phyloP scores from a whole-genome alignment of 2,113 vertebrate species.

The Isurus oxyrinchus region DNA sequence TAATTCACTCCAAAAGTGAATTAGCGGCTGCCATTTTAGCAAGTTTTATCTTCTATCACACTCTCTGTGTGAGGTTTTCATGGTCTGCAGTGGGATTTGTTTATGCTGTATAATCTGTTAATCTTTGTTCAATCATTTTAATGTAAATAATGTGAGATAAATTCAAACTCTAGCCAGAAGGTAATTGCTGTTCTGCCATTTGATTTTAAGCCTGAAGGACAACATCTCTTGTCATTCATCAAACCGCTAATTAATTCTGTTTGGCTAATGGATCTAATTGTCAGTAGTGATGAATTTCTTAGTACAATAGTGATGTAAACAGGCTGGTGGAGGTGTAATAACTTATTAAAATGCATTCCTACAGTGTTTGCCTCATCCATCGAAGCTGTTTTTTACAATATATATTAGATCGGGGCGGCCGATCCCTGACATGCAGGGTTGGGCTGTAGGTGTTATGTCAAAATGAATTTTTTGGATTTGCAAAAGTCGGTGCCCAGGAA shows the following conservation, averaged over 20 bases:
- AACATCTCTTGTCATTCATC: conserved; percentile 22
- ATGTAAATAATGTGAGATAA: conserved; percentile 29
- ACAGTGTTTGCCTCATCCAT: conserved; percentile 2
- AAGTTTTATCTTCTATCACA: neutral
- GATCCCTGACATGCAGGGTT: neutral
- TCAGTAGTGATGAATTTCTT: conserved; percentile 25
- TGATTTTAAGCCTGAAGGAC: conserved; percentile 35
- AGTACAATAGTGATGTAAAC: neutral
- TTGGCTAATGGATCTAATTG: conserved; percentile 30
- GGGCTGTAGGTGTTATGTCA: neutral
- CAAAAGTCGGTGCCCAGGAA: neutral
- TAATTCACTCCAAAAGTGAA: conserved; percentile 4
- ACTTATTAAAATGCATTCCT: neutral
- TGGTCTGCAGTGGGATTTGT: neutral
- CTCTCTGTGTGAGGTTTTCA: neutral
- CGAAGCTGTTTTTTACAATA: neutral
- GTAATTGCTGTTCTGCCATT: neutral
- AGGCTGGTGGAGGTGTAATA: conserved; percentile 6
- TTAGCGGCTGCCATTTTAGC: neutral
- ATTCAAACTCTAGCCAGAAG: conserved; percentile 3
- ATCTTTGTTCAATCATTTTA: conserved; percentile 6
- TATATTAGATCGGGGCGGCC: neutral
- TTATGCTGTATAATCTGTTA: conserved; percentile 11
- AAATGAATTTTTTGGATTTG: neutral
- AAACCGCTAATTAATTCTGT: conserved; percentile 31